Evolutionary conservation across 1,140 invertebrate species (phyloP), one percentile per base, ranked within the genome.

Genomic region (Penaeus japonicus): DNA sequence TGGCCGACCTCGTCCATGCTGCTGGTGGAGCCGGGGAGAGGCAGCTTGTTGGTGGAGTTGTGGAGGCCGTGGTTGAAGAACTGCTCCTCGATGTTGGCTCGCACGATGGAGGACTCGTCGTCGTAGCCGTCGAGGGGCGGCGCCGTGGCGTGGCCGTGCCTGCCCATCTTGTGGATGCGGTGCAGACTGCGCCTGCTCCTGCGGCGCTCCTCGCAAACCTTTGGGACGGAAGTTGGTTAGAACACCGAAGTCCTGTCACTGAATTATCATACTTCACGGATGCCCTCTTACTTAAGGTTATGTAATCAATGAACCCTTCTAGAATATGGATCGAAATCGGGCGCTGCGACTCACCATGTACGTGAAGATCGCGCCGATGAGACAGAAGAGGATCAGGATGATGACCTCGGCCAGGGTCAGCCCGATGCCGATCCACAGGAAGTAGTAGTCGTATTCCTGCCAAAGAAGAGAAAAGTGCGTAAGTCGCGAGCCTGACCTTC

Each of bases 21-120:
- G 47, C 47, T 47, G 47, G 47, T 47, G 47, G 47, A 47, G 5
- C 80, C 55, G 4, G 54, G 65, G 1, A 81, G 87, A 22, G 78
- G 55, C 27, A 81, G 83, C 54, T 88, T 88, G 15, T 88, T 81
- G 87, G 80, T 88, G 80, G 47, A 47, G 47, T 84, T 82, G 80
- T 80, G 83, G 27, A 88, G 70, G 70, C 80, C 87, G 18, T 88
- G 70, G 87, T 88, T 88, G n/a, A 88, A 80, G 80, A 83, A 88
- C 70, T 83, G 87, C 53, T 80, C 70, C 27, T 88, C 87, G 47
- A 47, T 47, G 47, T 47, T 47, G 4, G 47, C 47, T 7, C 47
- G 47, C 47, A 47, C 47, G 47, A 47, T 47, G 10, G 47, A 47
- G 4, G 47, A 47, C 80, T 88, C 87, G 30, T 88, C 87, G n/a